A percentile compares a stretch with the other conserved stretches of the same genome.
Evolutionary conservation across 2,888 invertebrate species (phyloP).

Genomic region (Caenorhabditis sp.): DNA sequence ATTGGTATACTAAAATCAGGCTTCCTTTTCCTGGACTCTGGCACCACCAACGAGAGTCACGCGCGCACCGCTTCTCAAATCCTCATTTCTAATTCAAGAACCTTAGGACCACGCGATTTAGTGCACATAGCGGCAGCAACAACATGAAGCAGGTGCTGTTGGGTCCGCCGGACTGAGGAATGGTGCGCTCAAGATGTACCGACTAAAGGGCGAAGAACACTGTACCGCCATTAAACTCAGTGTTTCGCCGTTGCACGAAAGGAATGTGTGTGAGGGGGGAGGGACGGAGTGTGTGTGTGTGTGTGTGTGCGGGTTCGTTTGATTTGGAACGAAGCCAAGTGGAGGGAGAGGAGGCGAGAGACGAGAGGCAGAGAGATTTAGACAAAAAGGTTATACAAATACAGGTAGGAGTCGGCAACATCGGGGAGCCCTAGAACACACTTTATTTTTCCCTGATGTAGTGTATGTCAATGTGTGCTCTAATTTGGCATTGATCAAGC

Average conservation of each 20-base stretch:
- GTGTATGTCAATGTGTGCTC: slow-evolving; percentile 52
- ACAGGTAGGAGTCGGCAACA: slow-evolving; percentile 52
- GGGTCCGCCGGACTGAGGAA: not conserved
- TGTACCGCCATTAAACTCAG: slow-evolving; percentile 46
- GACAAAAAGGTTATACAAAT: slow-evolving; percentile 61
- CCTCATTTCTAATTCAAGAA: slow-evolving; percentile 37
- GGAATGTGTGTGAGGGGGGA: no score
- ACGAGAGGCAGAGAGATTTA: slow-evolving; percentile 32
- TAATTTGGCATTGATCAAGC: slow-evolving; percentile 62
- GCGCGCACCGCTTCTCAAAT: slow-evolving; percentile 19
- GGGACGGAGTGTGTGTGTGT: no score
- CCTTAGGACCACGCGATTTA: slow-evolving; percentile 26
- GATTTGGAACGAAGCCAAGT: slow-evolving; percentile 63
- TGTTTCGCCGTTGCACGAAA: slow-evolving; percentile 37
- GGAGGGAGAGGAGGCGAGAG: slow-evolving; percentile 19
- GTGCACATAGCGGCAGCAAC: not conserved
- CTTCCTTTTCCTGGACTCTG: slow-evolving; percentile 25
- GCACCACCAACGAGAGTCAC: slow-evolving; percentile 4
- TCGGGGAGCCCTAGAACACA: slow-evolving; percentile 53
- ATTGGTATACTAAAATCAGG: slow-evolving; percentile 37
- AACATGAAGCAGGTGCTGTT: slow-evolving; percentile 6
- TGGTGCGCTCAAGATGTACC: slow-evolving; percentile 10
- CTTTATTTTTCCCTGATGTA: slow-evolving; percentile 37
- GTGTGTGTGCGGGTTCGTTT: slow-evolving; percentile 55
- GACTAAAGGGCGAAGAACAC: slow-evolving; percentile 57